A percentile compares a stretch with the other conserved stretches of the same genome.
Evolutionary conservation across 2,797 vertebrate genomes (phyloP).

Genomic region (Catharus ustulatus): DNA sequence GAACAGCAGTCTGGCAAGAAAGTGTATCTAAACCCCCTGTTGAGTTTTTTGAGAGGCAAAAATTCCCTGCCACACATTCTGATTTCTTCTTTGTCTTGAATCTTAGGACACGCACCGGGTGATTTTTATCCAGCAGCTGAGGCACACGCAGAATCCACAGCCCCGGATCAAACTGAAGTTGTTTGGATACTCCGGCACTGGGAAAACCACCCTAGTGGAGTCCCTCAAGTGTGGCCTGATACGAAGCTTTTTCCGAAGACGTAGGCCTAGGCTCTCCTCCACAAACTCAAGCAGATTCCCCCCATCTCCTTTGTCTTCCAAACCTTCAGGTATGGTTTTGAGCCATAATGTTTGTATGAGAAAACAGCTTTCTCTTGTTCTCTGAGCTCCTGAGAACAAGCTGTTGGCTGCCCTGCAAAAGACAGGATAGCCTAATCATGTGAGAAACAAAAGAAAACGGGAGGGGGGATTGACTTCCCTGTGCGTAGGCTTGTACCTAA

Average conservation of each 20-base stretch:
- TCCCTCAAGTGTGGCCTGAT: slow-evolving; percentile 95
- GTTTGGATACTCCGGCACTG: slow-evolving; percentile 88
- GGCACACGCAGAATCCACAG: slow-evolving; percentile 86
- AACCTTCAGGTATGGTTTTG: slow-evolving; percentile 83
- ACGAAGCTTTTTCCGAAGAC: slow-evolving; percentile 93
- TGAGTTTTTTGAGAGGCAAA: not conserved
- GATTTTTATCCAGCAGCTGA: slow-evolving; percentile 92
- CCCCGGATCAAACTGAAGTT: slow-evolving; percentile 93
- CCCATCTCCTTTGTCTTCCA: slow-evolving; percentile 88
- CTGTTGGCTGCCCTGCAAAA: not conserved
- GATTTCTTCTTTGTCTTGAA: not conserved
- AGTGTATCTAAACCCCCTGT: not conserved
- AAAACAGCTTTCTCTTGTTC: not conserved
- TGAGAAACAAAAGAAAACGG: not conserved
- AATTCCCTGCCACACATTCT: not conserved
- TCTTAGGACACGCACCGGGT: slow-evolving; percentile 88
- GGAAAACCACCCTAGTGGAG: slow-evolving; percentile 93
- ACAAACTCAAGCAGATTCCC: slow-evolving; percentile 87
- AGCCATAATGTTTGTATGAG: not conserved
- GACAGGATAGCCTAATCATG: not conserved
- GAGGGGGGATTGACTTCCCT: not conserved
- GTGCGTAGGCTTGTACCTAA: not conserved
- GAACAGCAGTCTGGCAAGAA: not conserved
- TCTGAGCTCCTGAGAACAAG: not conserved
- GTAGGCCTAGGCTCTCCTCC: slow-evolving; percentile 85